These are phyloP conservation scores for Coleophora flavipennella DNA, from an alignment of 2,888 invertebrate species.

Conservation along the genomic window DNA sequence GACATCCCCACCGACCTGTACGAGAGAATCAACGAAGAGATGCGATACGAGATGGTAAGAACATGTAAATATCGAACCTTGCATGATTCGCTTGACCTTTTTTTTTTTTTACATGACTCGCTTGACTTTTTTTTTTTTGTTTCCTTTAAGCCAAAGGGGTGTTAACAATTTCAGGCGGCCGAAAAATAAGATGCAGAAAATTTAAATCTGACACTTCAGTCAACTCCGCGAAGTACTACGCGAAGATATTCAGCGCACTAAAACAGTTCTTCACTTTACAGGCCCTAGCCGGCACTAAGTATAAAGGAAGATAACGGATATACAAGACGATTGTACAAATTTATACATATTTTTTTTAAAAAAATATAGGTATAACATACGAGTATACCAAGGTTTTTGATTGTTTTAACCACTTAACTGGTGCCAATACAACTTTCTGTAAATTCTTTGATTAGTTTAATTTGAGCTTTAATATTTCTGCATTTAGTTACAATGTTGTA, in stretches of 20 bases:
- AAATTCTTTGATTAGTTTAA: conserved; percentile 42
- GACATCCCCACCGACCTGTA: conserved; percentile 94
- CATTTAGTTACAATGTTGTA: conserved; percentile 45
- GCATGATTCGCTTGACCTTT: conserved; percentile 2
- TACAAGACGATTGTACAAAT: neutral
- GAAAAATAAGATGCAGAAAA: conserved; percentile 66
- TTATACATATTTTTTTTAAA: too few species aligned
- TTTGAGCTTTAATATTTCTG: conserved; percentile 33
- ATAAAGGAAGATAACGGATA: conserved; percentile 52
- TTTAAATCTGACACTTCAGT: conserved; percentile 61
- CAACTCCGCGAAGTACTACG: conserved; percentile 56
- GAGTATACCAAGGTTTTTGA: conserved; percentile 17
- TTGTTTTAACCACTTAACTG: conserved; percentile 21
- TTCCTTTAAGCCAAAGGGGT: conserved; percentile 34
- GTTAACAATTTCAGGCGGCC: conserved; percentile 61
- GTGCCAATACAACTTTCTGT: conserved; percentile 12
- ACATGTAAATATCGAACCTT: conserved; percentile 64
- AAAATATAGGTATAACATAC: conserved; percentile 3
- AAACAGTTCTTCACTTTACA: conserved; percentile 69
- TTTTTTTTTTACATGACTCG: conserved; percentile 14
- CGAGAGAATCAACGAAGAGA: conserved; percentile 92
- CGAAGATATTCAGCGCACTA: conserved; percentile 63
- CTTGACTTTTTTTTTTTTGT: conserved; percentile 25
- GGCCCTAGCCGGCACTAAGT: conserved; percentile 61
- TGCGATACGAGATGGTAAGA: conserved; percentile 90